Base-by-base conservation (phyloP, 2,888 invertebrate species). In the Drosophila leonis region DNA sequence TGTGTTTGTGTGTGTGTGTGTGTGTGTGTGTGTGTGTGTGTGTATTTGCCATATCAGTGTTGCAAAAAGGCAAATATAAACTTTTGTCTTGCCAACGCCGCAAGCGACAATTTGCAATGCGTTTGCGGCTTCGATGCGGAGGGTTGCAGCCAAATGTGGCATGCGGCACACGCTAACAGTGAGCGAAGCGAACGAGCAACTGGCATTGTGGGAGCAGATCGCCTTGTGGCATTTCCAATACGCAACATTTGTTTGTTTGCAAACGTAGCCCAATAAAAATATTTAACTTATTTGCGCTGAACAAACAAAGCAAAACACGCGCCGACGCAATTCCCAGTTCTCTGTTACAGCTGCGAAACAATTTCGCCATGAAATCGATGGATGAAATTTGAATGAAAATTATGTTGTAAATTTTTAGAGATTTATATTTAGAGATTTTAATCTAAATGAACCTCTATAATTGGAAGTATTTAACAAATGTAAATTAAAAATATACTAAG, bases 171-270 rank as follows among this genome's bases (percentile, higher is more conserved):
- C 12, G n/a, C 5, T 13, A 42, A 13, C 8, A 20, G 12, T 27
- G 8, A 18, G n/a, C 13, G 59, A 15, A 12, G 12, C 7, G 54
- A 42, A 18, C 6, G 5, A 39, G 39, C 2, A 35, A 33, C 8
- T n/a, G 8, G 18, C 13, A 24, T 31, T 51, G 52, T 66, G 42
- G 52, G 8, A 9, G n/a, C 35, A 52, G 63, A 63, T 70, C 65
- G 69, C 54, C 80, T 75, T 60, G 52, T 66, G 80, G 88, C 80
- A 46, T 48, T 85, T 75, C 78, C 85, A 65, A 88, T 85, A 86
- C 55, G 9, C 31, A 52, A 13, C 52, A 63, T 82, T 84, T 84
- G 77, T 84, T 88, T 84, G 49, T 70, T 77, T 82, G 51, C 72
- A 6, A 39, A 29, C 59, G 39, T n/a, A 10, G 46, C 54, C 39